Conservation (phyloP, 1,140 invertebrate species). For the Mycetomoellerius zeteki region DNA sequence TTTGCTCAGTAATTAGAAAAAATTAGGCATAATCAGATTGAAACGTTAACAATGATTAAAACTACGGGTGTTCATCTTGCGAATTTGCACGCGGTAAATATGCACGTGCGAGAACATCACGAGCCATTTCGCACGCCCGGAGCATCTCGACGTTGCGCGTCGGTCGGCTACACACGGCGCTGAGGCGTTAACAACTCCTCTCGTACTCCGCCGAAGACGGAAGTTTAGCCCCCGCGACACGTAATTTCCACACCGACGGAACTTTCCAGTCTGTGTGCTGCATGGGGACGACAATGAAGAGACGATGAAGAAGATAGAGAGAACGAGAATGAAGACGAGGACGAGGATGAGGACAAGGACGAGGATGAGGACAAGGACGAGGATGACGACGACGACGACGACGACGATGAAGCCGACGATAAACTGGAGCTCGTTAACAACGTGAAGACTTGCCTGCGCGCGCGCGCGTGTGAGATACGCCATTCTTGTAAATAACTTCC, state of each 20-base stretch:
- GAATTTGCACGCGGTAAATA: slow-evolving; percentile 9
- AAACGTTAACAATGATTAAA: slow-evolving; percentile 18
- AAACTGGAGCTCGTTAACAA: slow-evolving; percentile 76
- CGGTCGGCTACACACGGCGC: slow-evolving; percentile 34
- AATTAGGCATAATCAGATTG: not conserved
- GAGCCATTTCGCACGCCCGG: slow-evolving; percentile 48
- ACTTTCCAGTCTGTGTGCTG: slow-evolving; percentile 44
- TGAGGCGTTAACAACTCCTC: slow-evolving; percentile 34
- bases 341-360: slow-evolving; percentile 46
- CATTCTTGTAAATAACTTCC: slow-evolving; percentile 65
- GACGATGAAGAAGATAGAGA: slow-evolving; percentile 21
- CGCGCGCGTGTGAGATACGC: slow-evolving; percentile 61
- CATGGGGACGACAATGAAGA: slow-evolving; percentile 52
- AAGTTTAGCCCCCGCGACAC: slow-evolving; percentile 56
- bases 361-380: not conserved
- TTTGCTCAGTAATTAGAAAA: slow-evolving; percentile 1
- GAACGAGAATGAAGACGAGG: slow-evolving; percentile 43
- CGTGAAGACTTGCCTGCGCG: slow-evolving; percentile 50
- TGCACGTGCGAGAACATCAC: slow-evolving; percentile 45
- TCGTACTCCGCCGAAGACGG: slow-evolving; percentile 34
- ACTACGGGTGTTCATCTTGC: not conserved
- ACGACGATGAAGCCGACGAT: slow-evolving; percentile 67
- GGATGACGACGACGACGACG: slow-evolving; percentile 24
- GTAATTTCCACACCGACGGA: slow-evolving; percentile 65
- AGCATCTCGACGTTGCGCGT: slow-evolving; percentile 31